Conservation (phyloP, 1,140 invertebrate genomes). For the Platorchestia sp. region DNA sequence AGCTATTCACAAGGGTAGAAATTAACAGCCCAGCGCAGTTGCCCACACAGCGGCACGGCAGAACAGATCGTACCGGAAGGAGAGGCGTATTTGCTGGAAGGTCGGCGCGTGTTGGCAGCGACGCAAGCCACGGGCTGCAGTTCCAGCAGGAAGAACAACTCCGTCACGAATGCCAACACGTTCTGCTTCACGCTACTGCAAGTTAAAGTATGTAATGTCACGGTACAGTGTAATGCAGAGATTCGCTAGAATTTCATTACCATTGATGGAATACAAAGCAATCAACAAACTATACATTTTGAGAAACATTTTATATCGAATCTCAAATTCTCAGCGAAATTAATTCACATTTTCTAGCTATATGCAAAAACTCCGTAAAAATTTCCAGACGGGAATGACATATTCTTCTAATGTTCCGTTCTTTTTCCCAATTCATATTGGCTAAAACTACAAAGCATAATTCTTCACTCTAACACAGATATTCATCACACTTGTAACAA, state of each 20-base stretch:
- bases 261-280: not conserved
- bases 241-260: not conserved
- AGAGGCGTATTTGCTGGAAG: constrained; percentile 64
- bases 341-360: not conserved
- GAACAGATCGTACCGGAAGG: constrained; percentile 62
- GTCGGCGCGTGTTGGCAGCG: constrained; percentile 74
- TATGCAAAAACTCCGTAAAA: too few species aligned
- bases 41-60: not conserved
- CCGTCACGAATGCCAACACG: constrained; percentile 92
- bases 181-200: constrained; percentile 91
- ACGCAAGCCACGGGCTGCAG: constrained; percentile 92
- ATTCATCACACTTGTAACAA: not conserved
- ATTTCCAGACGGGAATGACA: not conserved
- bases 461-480: not conserved
- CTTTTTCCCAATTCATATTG: not conserved
- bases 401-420: not conserved
- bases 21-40: not conserved
- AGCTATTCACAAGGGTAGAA: not conserved
- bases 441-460: not conserved
- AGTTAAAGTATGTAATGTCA: constrained; percentile 67
- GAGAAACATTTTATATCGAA: not conserved
- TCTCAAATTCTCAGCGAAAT: not conserved
- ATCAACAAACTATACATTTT: not conserved
- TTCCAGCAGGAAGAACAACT: constrained; percentile 96
- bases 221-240: not conserved